Percentiles rank a stretch among this genome's conserved stretches.
Conservation (phyloP, 2,113 vertebrate species). For the Callospermophilus lateralis region DNA sequence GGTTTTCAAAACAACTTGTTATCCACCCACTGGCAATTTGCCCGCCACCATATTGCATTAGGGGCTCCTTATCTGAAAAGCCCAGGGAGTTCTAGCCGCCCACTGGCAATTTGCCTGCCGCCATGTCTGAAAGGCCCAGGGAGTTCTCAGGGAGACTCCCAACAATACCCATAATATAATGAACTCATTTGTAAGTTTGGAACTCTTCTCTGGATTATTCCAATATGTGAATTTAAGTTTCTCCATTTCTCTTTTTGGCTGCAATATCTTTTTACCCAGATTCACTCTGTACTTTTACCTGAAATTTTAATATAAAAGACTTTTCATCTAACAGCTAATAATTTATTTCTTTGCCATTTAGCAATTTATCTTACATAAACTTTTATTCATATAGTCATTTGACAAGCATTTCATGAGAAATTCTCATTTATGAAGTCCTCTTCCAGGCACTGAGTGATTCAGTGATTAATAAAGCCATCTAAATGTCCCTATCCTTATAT, state of each 20-base stretch:
- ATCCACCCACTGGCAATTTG: too few species aligned
- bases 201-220: background rate
- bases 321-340: background rate
- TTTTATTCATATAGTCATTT: background rate
- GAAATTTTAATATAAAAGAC: background rate
- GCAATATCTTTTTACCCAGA: background rate
- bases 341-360: conserved; percentile 23
- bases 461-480: background rate
- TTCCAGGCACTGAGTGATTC: background rate
- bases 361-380: background rate
- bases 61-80: too few species aligned
- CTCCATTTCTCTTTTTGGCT: background rate
- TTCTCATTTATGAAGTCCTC: background rate
- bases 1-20: too few species aligned
- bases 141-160: too few species aligned
- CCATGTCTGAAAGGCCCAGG: too few species aligned
- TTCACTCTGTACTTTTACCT: background rate
- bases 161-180: background rate
- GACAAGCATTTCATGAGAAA: background rate
- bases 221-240: background rate
- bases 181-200: background rate
- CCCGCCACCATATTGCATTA: too few species aligned
- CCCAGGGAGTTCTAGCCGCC: too few species aligned
- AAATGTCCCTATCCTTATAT: background rate
- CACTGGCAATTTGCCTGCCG: too few species aligned